A percentile compares a stretch with the other conserved stretches of the same genome.
These are phyloP conservation scores for Apodemus speciosus DNA, from an alignment of 2,113 vertebrate species.

Conservation along the genomic window DNA sequence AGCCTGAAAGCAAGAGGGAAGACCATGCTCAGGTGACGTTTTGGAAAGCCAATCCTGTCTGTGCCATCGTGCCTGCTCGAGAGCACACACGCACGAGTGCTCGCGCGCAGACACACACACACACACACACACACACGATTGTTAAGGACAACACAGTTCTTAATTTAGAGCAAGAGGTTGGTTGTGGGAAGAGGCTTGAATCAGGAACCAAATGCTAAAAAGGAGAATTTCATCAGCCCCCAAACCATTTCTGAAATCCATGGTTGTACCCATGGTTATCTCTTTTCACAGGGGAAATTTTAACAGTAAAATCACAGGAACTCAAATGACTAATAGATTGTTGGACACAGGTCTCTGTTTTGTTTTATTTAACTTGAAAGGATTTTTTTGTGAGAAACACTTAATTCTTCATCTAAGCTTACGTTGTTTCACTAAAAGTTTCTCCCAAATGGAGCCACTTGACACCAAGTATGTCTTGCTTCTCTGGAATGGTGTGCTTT, in stretches of 20 bases:
- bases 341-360: conserved; percentile 4
- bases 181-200: neutral
- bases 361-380: conserved; percentile 48
- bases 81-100: rapidly evolving
- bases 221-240: conserved; percentile 23
- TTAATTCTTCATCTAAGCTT: conserved; percentile 41
- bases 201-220: conserved; percentile 20
- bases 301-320: conserved; percentile 26
- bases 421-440: conserved; percentile 66
- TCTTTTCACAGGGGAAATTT: conserved; percentile 28
- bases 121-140: neutral
- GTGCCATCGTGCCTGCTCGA: neutral
- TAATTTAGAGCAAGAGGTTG: conserved; percentile 66
- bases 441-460: conserved; percentile 27
- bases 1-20: conserved; percentile 64
- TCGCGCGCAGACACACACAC: neutral
- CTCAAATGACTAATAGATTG: conserved; percentile 27
- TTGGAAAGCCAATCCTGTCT: conserved; percentile 61
- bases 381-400: conserved; percentile 44
- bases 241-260: conserved; percentile 60
- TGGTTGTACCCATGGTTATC: conserved; percentile 15
- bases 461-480: conserved; percentile 54
- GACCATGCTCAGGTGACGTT: conserved; percentile 24
- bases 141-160: conserved; percentile 50
- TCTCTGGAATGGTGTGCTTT: conserved; percentile 36